These are phyloP conservation scores for Luperina testacea DNA, from an alignment of 2,888 invertebrate species.

Conservation along the genomic window DNA sequence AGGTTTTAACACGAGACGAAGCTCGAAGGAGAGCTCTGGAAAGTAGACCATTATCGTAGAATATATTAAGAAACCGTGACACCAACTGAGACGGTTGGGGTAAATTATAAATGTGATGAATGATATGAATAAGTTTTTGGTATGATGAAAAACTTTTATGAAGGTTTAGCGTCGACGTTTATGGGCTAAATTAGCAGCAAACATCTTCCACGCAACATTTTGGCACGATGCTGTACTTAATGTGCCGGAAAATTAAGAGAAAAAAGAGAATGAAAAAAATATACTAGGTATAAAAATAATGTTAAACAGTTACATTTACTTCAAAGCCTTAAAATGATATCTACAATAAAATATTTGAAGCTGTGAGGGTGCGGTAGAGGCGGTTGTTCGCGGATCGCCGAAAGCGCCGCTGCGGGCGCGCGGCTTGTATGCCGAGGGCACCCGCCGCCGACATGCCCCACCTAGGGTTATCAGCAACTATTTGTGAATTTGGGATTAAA, in stretches of 20 bases:
- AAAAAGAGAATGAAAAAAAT: background rate
- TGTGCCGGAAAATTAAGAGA: background rate
- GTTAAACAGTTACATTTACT: constrained; percentile 21
- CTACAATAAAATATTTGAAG: constrained; percentile 50
- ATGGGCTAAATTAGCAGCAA: background rate
- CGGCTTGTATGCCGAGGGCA: constrained; percentile 83
- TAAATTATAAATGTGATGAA: background rate
- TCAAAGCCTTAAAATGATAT: constrained; percentile 47
- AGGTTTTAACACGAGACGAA: constrained; percentile 54
- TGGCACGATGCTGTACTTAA: background rate
- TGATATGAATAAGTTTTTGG: background rate
- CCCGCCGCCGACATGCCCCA: constrained; percentile 70
- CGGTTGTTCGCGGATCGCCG: constrained; percentile 78
- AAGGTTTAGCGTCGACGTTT: background rate
- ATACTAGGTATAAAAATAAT: background rate
- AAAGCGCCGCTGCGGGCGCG: constrained; percentile 72
- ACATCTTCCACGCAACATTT: background rate
- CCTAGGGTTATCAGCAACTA: constrained; percentile 56
- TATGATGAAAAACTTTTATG: background rate
- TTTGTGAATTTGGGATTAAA: constrained; percentile 40
- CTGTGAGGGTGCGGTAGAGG: constrained; percentile 68
- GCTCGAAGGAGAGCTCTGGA: background rate
- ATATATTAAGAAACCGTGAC: constrained; percentile 11
- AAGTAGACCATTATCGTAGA: constrained; percentile 10
- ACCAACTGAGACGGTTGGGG: background rate